phyloP scores from a whole-genome alignment of 2,797 vertebrate genomes.

The Silurus lanzhouensis region DNA sequence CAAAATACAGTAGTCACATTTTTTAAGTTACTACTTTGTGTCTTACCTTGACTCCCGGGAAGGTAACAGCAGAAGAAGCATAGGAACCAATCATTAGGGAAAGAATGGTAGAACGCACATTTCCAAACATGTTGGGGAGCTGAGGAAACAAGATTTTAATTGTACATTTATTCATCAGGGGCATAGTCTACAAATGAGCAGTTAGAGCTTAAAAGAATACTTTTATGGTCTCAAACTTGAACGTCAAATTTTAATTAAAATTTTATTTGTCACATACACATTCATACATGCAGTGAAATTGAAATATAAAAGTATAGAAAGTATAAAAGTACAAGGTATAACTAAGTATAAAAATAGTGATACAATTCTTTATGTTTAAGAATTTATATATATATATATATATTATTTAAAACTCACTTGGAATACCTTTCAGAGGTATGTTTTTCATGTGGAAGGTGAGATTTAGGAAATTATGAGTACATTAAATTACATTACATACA shows the following conservation, averaged over 20 bases:
- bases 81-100: constrained; percentile 89
- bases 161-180: background rate
- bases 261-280: too few relatives aligned
- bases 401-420: too few relatives aligned
- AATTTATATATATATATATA: too few relatives aligned
- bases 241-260: too few relatives aligned
- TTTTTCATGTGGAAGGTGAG: background rate
- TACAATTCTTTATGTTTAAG: too few relatives aligned
- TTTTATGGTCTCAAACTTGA: too few relatives aligned
- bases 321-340: too few relatives aligned
- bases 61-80: constrained; percentile 87
- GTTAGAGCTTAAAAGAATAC: background rate
- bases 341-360: too few relatives aligned
- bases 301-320: too few relatives aligned
- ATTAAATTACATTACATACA: background rate
- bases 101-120: constrained; percentile 81
- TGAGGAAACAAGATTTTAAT: constrained; percentile 42
- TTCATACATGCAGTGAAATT: too few relatives aligned
- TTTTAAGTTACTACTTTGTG: background rate
- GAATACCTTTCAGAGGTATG: background rate
- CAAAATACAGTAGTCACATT: background rate
- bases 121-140: constrained; percentile 89
- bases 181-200: background rate
- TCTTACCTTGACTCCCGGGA: constrained; percentile 82
- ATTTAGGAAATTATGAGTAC: background rate